These are phyloP conservation scores for Sprattus sprattus DNA, from an alignment of 2,113 vertebrate genomes.

Conservation along the genomic window DNA sequence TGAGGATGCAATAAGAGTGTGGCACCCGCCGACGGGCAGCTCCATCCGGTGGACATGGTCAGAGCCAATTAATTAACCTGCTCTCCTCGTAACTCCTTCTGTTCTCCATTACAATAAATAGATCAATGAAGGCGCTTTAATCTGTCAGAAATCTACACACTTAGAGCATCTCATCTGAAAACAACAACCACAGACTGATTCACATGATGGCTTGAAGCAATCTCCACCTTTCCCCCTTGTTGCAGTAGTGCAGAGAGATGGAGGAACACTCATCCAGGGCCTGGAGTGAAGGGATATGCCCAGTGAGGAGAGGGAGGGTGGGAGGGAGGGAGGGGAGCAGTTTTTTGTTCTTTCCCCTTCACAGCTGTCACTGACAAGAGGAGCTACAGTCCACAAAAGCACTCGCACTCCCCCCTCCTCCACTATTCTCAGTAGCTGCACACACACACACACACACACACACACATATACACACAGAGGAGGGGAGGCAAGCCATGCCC, in stretches of 20 bases:
- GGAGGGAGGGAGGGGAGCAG: constrained; percentile 26
- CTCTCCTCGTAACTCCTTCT: constrained; percentile 55
- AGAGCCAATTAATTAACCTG: constrained; percentile 73
- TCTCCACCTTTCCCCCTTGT: neutral
- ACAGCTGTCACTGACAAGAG: constrained; percentile 69
- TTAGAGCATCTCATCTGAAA: constrained; percentile 15
- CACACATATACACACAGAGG: constrained; percentile 21
- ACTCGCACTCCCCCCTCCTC: constrained; percentile 37
- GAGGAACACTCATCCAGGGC: neutral
- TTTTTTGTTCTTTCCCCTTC: constrained; percentile 66
- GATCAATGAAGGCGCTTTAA: constrained; percentile 45
- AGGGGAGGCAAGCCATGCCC: neutral
- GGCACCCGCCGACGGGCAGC: constrained; percentile 22
- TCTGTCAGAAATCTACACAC: constrained; percentile 44
- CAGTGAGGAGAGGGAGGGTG: neutral
- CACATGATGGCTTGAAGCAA: neutral
- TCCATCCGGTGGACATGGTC: constrained; percentile 51
- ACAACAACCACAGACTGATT: constrained; percentile 1
- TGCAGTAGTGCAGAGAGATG: neutral
- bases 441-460: constrained; percentile 38
- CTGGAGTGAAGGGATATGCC: neutral
- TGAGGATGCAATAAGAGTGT: neutral
- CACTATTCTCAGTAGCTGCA: neutral
- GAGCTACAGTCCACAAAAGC: constrained; percentile 55
- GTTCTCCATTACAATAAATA: constrained; percentile 57